Base-by-base conservation (phyloP, 2,113 vertebrate species). In the Lasiurus borealis region DNA sequence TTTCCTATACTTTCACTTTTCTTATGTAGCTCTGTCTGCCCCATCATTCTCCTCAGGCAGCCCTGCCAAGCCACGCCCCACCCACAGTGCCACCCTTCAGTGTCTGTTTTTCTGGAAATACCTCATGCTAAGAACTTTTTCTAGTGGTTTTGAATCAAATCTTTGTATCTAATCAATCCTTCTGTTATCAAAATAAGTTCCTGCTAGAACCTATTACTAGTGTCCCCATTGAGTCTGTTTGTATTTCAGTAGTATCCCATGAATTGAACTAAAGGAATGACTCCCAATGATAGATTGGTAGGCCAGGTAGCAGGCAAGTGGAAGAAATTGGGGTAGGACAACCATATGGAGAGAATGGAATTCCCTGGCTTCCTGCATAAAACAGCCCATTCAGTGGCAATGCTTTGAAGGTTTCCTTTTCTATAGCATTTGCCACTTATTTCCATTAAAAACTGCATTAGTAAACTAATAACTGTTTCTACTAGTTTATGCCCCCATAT, bases 261-360 rank as follows among this genome's bases (percentile, higher is more conserved):
- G 11, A 25, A 16, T 81, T 75, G 31, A 71, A 5, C 36, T 76
- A 18, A 78, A 87, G 13, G 54, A 66, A 66, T 46, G 34, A 69
- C 31, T n/a, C n/a, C 40, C 8, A 0, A 0, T 54, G 18, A 4
- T 50, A 34, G 36, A 29, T 2, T 36, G 50, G 29, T 59, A 50
- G 13, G 5, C 40, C n/a, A 19, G 21, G 8, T 44, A 25, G 46
- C 44, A 62, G 66, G 31, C 59, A 83, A 13, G 6, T 25, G 14
- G 64, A 48, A 85, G 64, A 91, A 85, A 36, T 3, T 34, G 14
- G 31, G 14, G 8, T 71, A 10, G 40, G 12, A 2, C 36, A 9
- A 2, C 0, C 0, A 0, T 1, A 2, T 19, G 14, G 13, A 10
- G 5, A 62, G 27, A 11, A 31, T 34, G 31, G 29, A 64, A 68